Conservation (phyloP, 2,797 vertebrate genomes). For the Chrosomus eos region DNA sequence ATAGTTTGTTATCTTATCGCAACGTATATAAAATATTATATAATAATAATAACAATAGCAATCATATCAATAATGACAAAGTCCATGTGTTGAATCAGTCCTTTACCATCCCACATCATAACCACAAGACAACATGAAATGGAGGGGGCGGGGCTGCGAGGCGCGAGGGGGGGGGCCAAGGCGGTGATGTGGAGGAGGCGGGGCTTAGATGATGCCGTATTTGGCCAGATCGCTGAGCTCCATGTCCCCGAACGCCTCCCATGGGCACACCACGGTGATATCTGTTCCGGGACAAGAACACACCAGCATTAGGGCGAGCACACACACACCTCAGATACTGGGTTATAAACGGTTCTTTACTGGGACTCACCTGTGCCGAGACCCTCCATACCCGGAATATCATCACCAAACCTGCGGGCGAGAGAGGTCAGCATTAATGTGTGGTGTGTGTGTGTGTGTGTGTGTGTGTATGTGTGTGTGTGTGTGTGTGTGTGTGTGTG, state of each 20-base stretch:
- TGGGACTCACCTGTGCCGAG: slow-evolving; percentile 79
- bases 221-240: slow-evolving; percentile 86
- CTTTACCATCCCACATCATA: slow-evolving; percentile 42
- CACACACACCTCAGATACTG: background rate
- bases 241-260: slow-evolving; percentile 87
- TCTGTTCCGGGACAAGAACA: slow-evolving; percentile 66
- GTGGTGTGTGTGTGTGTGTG: background rate
- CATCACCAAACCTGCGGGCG: slow-evolving; percentile 88
- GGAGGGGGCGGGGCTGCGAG: slow-evolving; percentile 19
- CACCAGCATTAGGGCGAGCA: background rate
- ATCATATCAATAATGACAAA: slow-evolving; percentile 68
- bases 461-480: too few relatives aligned
- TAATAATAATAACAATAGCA: slow-evolving; percentile 67
- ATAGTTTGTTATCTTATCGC: slow-evolving; percentile 68
- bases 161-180: slow-evolving; percentile 54
- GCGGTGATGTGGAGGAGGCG: slow-evolving; percentile 42
- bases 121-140: slow-evolving; percentile 57
- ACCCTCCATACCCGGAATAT: slow-evolving; percentile 98
- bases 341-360: background rate
- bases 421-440: background rate
- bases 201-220: slow-evolving; percentile 83
- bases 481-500: too few relatives aligned
- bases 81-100: slow-evolving; percentile 62
- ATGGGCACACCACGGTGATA: slow-evolving; percentile 86
- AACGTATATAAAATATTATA: slow-evolving; percentile 70